Base-by-base conservation (phyloP, 2,797 vertebrate species). In the Falco berigora region DNA sequence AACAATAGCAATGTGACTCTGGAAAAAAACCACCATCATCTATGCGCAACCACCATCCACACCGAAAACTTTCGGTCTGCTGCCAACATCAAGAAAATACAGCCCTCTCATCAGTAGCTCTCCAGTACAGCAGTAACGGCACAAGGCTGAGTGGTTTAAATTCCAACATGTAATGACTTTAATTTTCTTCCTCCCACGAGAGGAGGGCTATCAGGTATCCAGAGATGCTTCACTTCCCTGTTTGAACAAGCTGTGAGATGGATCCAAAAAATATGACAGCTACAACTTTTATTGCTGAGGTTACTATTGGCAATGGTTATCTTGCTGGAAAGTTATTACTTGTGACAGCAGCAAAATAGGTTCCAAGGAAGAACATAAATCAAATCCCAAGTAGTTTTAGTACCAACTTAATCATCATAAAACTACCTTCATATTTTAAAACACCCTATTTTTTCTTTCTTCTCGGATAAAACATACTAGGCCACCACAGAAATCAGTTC, bases 341-440 rank as follows among this genome's bases (percentile, higher is more conserved):
- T 86, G 59, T 94, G 93, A 95, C 92, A 97, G 86, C 69, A 95
- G 79, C 73, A 88, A 62, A 96, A 92, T 46, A 96, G 52, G 23
- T 30, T 93, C 76, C 76, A 76, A 86, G 71, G 73, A 94, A 94
- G 91, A 94, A 76, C 27, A 76, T 88, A 85, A 95, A 96, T 94
- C 91, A 96, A 86, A 86, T 42, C 44, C n/a, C 23, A 71, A 85
- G 86, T 94, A 92, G 69, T 75, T 97, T 93, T 79, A 96, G 59
- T 79, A 86, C 58, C 80, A 86, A 88, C 40, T 96, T 94, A 44
- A 94, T 96, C 77, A 95, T 67, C 77, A 67, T 86, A 86, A 94
- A 94, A 90, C 78, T 71, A 94, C 55, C 59, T 76, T 71, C 32
- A 4, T 75, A 66, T 64, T 95, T 95, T 92, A 94, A 95, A 91